Base-by-base conservation (phyloP, 2,888 invertebrate species). In the Pristionchus japonicus region DNA sequence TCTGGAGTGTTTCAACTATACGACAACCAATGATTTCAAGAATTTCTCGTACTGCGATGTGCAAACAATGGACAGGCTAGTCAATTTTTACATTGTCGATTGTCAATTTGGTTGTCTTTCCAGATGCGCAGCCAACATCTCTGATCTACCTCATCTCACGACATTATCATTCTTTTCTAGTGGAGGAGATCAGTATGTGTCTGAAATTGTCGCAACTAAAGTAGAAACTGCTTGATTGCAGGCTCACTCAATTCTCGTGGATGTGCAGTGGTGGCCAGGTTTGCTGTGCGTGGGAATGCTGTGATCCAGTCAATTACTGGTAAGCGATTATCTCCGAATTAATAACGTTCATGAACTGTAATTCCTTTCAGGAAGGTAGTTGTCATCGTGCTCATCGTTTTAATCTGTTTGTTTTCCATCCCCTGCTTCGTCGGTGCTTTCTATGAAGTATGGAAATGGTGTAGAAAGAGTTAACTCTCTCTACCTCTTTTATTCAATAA, bases 231-330 rank as follows among this genome's bases (percentile, higher is more conserved):
- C n/a, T n/a, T n/a, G n/a, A n/a, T n/a, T n/a, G n/a, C 74, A 74
- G 74, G 23, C 37, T 74, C 40, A 74, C 74, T 37, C 74, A 74
- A 74, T 74, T 74, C 74, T 20, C 74, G 20, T 43, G 74, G 74
- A 37, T 40, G 6, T 74, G 74, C 74, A 37, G 23, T 3, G 40
- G n/a, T 7, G 74, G 40, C 0, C 74, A 74, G 23, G n/a, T 40
- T n/a, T 74, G 74, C 40, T 74, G 74, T 40, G 74, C 6, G n/a
- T 74, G 74, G 74, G 74, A 74, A 11, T 74, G 74, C 20, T 74
- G 74, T 17, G 74, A 74, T 74, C 37, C 74, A 3, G 31, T 40
- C 40, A 23, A 37, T 27, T n/a, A 6, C 9, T 27, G 31, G 64
- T 64, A 64, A 64, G 64, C 13, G 3, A 17, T n/a, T 52, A 52